Conservation (phyloP, 2,797 vertebrate species). For the Nasua narica region DNA sequence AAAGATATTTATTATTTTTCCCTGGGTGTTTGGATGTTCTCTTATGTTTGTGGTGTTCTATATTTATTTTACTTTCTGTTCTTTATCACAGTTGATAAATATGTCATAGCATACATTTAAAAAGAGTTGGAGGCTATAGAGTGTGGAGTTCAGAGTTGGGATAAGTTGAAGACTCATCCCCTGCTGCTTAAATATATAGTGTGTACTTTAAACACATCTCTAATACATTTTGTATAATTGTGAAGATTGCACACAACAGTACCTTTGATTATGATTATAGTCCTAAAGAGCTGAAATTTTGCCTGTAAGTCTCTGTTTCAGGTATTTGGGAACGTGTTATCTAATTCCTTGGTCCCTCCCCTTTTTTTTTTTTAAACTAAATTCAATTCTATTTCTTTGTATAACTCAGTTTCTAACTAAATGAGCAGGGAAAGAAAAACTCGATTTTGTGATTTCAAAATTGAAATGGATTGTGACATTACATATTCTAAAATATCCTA, state of each 20-base stretch:
- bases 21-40: not conserved
- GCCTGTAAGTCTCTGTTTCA: not conserved
- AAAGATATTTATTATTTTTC: not conserved
- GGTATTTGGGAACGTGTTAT: slow-evolving; percentile 35
- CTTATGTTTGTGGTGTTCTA: not conserved
- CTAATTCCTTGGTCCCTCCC: not conserved
- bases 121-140: not conserved
- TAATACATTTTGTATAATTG: not conserved
- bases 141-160: not conserved
- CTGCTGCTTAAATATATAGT: not conserved
- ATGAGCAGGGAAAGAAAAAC: slow-evolving; percentile 36
- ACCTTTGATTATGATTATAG: not conserved
- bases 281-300: not conserved
- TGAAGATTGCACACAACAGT: slow-evolving; percentile 17
- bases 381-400: slow-evolving; percentile 45
- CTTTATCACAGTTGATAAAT: not conserved
- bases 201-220: not conserved
- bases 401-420: slow-evolving; percentile 51
- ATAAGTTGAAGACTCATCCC: not conserved
- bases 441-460: slow-evolving; percentile 61
- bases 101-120: not conserved
- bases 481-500: slow-evolving; percentile 35
- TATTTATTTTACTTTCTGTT: not conserved
- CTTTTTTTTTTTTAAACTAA: not conserved
- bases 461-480: slow-evolving; percentile 56